phyloP scores from a whole-genome alignment of 2,797 vertebrate genomes.

The Oceanodroma leucorhoa region DNA sequence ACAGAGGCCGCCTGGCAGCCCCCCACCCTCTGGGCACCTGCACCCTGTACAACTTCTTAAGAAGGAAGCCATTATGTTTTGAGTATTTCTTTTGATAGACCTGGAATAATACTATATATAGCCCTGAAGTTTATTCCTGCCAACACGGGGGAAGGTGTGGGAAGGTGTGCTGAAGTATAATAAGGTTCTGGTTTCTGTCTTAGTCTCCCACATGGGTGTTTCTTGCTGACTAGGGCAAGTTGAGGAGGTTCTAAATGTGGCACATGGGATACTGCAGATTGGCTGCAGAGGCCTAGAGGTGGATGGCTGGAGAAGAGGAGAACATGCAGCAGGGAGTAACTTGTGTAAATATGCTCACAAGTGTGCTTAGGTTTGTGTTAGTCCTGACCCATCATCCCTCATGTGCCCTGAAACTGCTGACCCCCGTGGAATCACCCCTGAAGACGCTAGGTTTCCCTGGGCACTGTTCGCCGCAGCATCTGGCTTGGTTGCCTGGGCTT shows the following conservation, averaged over 20 bases:
- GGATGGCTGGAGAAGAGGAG: background rate
- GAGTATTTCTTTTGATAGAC: background rate
- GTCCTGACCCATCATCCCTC: background rate
- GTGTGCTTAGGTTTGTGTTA: background rate
- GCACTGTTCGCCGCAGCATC: background rate
- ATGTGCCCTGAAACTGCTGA: background rate
- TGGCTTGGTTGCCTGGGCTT: background rate
- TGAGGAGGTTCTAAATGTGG: background rate
- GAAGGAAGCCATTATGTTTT: background rate
- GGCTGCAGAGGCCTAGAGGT: background rate
- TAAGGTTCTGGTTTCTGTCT: background rate
- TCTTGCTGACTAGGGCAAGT: background rate
- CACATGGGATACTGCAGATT: background rate
- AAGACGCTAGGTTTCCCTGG: background rate
- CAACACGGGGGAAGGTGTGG: background rate
- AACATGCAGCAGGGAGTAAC: background rate
- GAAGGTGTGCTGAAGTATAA: background rate
- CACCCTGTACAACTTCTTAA: accelerated
- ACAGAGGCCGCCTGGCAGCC: background rate
- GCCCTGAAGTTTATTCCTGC: background rate
- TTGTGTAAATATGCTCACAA: background rate
- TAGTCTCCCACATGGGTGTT: background rate
- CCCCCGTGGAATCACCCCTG: background rate
- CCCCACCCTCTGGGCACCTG: accelerated
- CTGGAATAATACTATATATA: background rate